These are phyloP conservation scores for Serrognathus titanus DNA, from an alignment of 2,888 invertebrate species.

Conservation along the genomic window DNA sequence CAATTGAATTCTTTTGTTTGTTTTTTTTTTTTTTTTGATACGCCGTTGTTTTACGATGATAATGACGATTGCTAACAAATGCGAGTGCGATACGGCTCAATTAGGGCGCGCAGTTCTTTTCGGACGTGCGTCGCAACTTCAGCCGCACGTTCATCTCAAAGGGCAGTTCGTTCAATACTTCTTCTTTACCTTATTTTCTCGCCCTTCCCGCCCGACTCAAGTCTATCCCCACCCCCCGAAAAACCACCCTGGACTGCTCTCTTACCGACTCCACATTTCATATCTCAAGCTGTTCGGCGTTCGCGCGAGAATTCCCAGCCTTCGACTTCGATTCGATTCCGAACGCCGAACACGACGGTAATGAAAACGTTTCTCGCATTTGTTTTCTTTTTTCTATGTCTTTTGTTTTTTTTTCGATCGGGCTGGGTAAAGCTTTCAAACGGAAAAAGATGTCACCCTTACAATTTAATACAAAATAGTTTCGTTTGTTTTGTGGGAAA, in stretches of 20 bases:
- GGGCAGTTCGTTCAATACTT: slow-evolving; percentile 45
- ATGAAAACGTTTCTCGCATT: no score
- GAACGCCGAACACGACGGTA: no score
- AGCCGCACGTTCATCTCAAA: slow-evolving; percentile 27
- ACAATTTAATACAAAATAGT: no score
- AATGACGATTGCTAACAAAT: neutral
- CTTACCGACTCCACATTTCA: slow-evolving; percentile 7
- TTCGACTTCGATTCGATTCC: no score
- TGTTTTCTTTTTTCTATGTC: no score
- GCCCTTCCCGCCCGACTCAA: slow-evolving; percentile 24
- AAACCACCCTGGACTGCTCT: slow-evolving; percentile 29
- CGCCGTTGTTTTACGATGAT: neutral
- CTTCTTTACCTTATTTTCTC: slow-evolving; percentile 41
- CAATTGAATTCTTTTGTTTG: neutral
- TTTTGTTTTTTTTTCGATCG: no score
- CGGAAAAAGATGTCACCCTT: no score
- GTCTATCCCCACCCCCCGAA: slow-evolving; percentile 29
- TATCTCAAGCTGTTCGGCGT: neutral
- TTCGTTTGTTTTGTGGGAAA: no score
- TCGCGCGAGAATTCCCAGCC: no score
- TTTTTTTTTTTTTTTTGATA: neutral
- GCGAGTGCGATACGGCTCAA: neutral
- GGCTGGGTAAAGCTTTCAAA: no score
- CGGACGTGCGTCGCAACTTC: slow-evolving; percentile 4
- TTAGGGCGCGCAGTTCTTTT: slow-evolving; percentile 1